These are phyloP conservation scores for Ophraella communa DNA, from an alignment of 2,888 invertebrate species.

Conservation along the genomic window DNA sequence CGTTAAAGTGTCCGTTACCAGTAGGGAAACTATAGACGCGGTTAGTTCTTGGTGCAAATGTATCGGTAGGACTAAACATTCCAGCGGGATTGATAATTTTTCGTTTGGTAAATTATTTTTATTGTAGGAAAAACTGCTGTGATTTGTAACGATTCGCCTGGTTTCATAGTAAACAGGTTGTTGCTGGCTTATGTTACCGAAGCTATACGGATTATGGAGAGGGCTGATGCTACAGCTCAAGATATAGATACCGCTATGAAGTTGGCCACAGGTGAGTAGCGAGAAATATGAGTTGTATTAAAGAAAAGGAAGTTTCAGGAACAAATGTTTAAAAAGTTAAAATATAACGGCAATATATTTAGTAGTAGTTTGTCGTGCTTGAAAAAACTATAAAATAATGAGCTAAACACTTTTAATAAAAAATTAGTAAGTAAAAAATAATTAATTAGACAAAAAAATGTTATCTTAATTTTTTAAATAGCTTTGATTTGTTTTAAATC, in stretches of 20 bases:
- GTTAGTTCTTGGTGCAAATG: slow-evolving; percentile 11
- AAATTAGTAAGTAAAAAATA: too few species aligned
- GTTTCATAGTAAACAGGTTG: slow-evolving; percentile 18
- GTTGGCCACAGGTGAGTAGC: not conserved
- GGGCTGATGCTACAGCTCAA: slow-evolving; percentile 1
- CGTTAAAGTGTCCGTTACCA: slow-evolving; percentile 2
- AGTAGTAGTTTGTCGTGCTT: too few species aligned
- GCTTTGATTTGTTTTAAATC: too few species aligned
- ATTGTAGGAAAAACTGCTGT: not conserved
- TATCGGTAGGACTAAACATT: too few species aligned
- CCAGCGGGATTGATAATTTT: too few species aligned
- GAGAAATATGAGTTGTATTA: not conserved
- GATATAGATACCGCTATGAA: slow-evolving; percentile 21
- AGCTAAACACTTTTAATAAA: too few species aligned
- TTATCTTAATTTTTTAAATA: too few species aligned
- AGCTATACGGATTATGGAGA: slow-evolving; percentile 17
- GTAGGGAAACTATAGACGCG: not conserved
- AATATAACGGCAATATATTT: too few species aligned
- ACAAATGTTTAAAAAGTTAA: too few species aligned
- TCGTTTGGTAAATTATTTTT: not conserved
- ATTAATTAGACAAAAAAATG: too few species aligned
- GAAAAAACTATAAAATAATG: too few species aligned
- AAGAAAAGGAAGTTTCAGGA: too few species aligned
- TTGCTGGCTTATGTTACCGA: slow-evolving; percentile 15
- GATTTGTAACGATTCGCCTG: slow-evolving; percentile 13